Percentiles rank a stretch among this genome's conserved stretches.
phyloP scores from a whole-genome alignment of 2,113 vertebrate genomes.

The Laterallus jamaicensis region DNA sequence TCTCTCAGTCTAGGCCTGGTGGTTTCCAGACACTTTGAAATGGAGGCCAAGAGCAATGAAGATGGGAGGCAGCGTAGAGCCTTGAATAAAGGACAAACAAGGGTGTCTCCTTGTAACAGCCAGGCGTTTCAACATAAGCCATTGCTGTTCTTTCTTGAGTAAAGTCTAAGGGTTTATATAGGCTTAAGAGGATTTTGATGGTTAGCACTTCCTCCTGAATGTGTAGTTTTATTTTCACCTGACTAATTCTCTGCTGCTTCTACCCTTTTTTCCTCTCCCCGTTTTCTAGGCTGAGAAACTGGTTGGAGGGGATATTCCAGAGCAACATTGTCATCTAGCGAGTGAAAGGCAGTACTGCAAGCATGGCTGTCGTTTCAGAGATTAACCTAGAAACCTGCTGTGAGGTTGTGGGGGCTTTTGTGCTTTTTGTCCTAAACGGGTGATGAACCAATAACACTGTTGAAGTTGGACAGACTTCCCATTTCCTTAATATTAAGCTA shows the following conservation, averaged over 20 bases:
- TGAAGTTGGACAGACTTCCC: neutral
- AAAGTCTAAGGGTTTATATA: neutral
- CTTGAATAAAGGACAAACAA: neutral
- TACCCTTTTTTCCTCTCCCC: neutral
- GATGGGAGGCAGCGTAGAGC: neutral
- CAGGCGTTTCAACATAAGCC: neutral
- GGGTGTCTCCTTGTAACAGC: neutral
- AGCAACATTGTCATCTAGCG: conserved; percentile 55
- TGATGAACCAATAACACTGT: rapidly evolving
- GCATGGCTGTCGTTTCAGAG: neutral
- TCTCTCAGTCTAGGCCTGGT: neutral
- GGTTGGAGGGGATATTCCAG: neutral
- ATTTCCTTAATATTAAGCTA: neutral
- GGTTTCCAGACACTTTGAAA: conserved; percentile 2
- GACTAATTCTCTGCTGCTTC: neutral
- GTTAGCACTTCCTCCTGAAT: neutral
- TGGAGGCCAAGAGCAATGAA: neutral
- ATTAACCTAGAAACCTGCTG: neutral
- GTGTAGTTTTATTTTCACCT: neutral
- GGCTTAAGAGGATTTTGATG: neutral
- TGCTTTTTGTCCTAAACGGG: neutral
- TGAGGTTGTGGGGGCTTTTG: neutral
- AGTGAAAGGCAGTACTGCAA: neutral
- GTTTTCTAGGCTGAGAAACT: neutral
- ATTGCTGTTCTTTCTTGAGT: neutral